Evolutionary conservation across 1,140 invertebrate genomes (phyloP).

Genomic region (Adelges cooleyi): DNA sequence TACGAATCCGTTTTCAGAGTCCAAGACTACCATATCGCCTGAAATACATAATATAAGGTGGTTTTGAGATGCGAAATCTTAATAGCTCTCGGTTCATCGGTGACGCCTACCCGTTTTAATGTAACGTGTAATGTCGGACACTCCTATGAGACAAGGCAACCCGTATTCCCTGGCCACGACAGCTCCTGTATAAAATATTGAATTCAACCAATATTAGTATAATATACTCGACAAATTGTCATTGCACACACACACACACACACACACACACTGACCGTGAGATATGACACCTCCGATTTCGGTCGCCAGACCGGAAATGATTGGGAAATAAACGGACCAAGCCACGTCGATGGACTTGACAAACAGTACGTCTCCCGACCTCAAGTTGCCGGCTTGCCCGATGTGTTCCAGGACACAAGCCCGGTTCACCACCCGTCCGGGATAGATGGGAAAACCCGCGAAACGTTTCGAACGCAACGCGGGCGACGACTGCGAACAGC

Average conservation of each 20-base stretch:
- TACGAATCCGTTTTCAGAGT: background rate
- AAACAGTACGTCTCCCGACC: slow-evolving; percentile 61
- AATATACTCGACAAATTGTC: background rate
- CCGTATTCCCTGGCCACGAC: slow-evolving; percentile 82
- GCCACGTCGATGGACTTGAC: slow-evolving; percentile 70
- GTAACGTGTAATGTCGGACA: slow-evolving; percentile 49
- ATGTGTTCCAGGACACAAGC: slow-evolving; percentile 52
- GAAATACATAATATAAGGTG: background rate
- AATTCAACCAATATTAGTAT: background rate
- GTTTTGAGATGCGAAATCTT: too few relatives aligned
- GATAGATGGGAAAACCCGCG: slow-evolving; percentile 1
- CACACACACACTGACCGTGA: slow-evolving; percentile 53
- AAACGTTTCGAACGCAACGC: background rate
- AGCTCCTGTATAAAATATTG: slow-evolving; percentile 47
- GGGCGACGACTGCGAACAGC: too few relatives aligned
- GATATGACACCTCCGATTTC: slow-evolving; percentile 76
- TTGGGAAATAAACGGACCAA: slow-evolving; percentile 77
- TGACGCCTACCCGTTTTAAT: slow-evolving; percentile 53
- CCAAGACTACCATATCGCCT: slow-evolving; percentile 4
- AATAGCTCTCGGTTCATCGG: too few relatives aligned
- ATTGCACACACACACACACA: too few relatives aligned
- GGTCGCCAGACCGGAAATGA: slow-evolving; percentile 66
- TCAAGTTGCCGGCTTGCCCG: slow-evolving; percentile 36
- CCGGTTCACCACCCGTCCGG: slow-evolving; percentile 43
- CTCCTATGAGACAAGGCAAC: slow-evolving; percentile 68